These are phyloP conservation scores for Aptenodytes patagonicus DNA, from an alignment of 2,113 vertebrate species.

Conservation along the genomic window DNA sequence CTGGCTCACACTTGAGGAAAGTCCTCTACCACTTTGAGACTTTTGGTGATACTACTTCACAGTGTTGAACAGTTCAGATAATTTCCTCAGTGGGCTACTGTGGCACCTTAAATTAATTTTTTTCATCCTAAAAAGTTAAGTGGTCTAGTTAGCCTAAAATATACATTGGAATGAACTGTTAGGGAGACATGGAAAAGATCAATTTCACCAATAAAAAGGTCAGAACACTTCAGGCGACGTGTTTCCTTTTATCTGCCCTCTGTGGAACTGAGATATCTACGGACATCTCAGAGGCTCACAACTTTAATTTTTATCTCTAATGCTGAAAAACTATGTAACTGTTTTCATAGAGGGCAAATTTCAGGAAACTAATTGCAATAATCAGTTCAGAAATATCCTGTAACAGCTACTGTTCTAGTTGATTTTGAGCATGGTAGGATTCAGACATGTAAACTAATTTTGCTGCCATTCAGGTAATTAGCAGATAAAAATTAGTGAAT, in stretches of 20 bases:
- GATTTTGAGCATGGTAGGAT: not conserved
- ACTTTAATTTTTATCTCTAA: not conserved
- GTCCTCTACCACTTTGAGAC: not conserved
- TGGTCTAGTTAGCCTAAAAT: not conserved
- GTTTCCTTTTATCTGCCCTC: not conserved
- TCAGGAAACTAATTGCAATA: not conserved
- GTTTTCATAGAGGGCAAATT: not conserved
- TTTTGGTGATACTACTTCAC: not conserved
- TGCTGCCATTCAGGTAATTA: not conserved
- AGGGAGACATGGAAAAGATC: not conserved
- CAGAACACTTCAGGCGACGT: not conserved
- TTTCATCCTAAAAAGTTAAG: not conserved
- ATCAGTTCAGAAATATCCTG: not conserved
- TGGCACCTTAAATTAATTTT: not conserved
- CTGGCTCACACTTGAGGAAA: not conserved
- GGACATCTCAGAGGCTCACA: not conserved
- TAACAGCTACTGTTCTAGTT: not conserved
- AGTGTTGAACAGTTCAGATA: not conserved
- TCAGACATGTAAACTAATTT: not conserved
- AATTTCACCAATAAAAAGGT: not conserved
- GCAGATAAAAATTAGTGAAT: not conserved
- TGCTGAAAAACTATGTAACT: not conserved
- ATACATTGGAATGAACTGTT: not conserved
- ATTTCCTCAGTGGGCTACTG: not conserved
- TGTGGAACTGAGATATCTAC: not conserved